Percentiles rank a stretch among this genome's conserved stretches.
Evolutionary conservation across 1,140 invertebrate genomes (phyloP).

Genomic region (Amyelois transitella): DNA sequence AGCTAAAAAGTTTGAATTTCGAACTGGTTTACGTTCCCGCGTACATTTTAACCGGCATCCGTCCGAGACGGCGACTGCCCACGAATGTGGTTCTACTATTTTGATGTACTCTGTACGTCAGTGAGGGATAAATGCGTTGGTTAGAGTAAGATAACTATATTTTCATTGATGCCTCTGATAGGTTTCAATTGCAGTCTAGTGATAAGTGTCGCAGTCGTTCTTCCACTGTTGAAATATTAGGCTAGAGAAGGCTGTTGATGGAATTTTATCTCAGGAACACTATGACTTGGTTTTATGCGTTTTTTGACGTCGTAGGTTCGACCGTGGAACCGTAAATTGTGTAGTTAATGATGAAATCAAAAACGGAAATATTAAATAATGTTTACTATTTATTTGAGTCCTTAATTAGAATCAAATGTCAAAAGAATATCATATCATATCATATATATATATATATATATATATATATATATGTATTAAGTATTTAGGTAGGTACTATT

Average conservation of each 20-base stretch:
- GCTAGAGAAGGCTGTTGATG: neutral
- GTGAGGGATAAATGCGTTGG: neutral
- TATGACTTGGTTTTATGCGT: neutral
- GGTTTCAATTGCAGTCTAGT: neutral
- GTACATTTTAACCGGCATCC: constrained; percentile 15
- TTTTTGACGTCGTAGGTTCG: too few relatives aligned
- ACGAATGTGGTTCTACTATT: constrained; percentile 5
- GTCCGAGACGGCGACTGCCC: constrained; percentile 14
- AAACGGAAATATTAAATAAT: too few relatives aligned
- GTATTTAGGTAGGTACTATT: too few relatives aligned
- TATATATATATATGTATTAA: too few relatives aligned
- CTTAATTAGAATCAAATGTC: too few relatives aligned
- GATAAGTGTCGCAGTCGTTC: neutral
- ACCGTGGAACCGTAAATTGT: too few relatives aligned
- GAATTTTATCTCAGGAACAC: neutral
- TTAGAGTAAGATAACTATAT: constrained; percentile 12
- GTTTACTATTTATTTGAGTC: too few relatives aligned
- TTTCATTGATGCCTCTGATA: neutral
- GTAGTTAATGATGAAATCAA: too few relatives aligned
- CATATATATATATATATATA: too few relatives aligned
- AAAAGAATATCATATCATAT: too few relatives aligned
- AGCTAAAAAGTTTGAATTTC: constrained; percentile 2
- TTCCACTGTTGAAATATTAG: neutral
- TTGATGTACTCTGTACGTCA: constrained; percentile 13
- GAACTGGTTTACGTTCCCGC: constrained; percentile 5